Evolutionary conservation across 2,888 invertebrate species (phyloP).

Genomic region (Deilephila elpenor): DNA sequence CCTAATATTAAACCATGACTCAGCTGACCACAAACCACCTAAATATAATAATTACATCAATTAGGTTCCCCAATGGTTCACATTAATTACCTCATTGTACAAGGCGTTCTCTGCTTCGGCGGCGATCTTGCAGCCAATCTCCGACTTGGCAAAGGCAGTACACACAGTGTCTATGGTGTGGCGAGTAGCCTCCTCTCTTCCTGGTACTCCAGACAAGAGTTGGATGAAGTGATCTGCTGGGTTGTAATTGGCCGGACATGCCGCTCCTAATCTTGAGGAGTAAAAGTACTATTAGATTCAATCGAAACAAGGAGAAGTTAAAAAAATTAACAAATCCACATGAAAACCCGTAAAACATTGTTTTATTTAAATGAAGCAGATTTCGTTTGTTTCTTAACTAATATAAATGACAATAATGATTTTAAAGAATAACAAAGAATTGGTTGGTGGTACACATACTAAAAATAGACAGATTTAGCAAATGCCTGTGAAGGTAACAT

Average conservation of each 20-base stretch:
- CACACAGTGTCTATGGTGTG: slow-evolving; percentile 92
- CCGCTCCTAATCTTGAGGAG: slow-evolving; percentile 88
- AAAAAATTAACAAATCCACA: no score
- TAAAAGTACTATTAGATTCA: not conserved
- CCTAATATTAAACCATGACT: no score
- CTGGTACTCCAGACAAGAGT: slow-evolving; percentile 93
- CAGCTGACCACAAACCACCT: no score
- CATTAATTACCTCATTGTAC: slow-evolving; percentile 61
- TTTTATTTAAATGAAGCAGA: no score
- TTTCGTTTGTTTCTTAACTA: no score
- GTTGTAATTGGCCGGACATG: slow-evolving; percentile 95
- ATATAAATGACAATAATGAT: no score
- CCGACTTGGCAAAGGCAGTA: slow-evolving; percentile 88
- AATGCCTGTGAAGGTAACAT: no score
- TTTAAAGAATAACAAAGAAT: not conserved
- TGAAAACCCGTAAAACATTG: no score
- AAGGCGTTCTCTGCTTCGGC: slow-evolving; percentile 84
- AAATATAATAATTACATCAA: no score
- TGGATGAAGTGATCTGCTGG: slow-evolving; percentile 98
- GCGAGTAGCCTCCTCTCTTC: slow-evolving; percentile 91
- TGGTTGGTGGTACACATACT: not conserved
- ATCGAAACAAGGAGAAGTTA: no score
- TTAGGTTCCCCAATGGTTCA: no score
- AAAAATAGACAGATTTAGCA: no score
- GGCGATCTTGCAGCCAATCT: slow-evolving; percentile 85